A percentile compares a stretch with the other conserved stretches of the same genome.
phyloP scores from a whole-genome alignment of 2,888 invertebrate species.

The Homarus gammarus region DNA sequence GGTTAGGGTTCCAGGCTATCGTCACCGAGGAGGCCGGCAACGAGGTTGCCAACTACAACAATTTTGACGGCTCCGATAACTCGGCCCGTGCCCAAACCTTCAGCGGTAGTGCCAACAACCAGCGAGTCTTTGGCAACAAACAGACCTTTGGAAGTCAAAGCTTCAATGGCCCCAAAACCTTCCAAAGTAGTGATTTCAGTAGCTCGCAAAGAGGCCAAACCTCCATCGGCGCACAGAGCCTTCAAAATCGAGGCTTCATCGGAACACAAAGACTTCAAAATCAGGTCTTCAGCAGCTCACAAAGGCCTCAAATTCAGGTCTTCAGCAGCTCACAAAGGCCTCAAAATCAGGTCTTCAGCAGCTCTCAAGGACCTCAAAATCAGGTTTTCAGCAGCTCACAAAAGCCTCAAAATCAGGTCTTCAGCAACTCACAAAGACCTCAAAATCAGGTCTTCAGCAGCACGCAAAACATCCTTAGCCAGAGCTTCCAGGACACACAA shows the following conservation, averaged over 20 bases:
- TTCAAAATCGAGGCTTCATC: neutral
- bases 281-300: conserved; percentile 1
- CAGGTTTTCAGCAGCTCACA: neutral
- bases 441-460: conserved; percentile 30
- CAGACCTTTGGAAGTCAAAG: neutral
- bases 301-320: neutral
- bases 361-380: neutral
- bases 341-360: neutral
- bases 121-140: neutral
- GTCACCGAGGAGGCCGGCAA: conserved; percentile 68
- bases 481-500: neutral
- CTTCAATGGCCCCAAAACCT: neutral
- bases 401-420: neutral
- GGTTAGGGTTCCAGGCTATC: conserved; percentile 66
- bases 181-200: neutral
- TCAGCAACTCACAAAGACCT: conserved; percentile 11
- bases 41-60: conserved; percentile 41
- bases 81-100: neutral
- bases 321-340: neutral
- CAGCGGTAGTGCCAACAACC: neutral
- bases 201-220: neutral
- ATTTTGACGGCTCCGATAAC: conserved; percentile 34
- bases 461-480: neutral
- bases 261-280: neutral
- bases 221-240: neutral